A percentile compares a stretch with the other conserved stretches of the same genome.
These are phyloP conservation scores for Adrianichthys oophorus DNA, from an alignment of 2,797 vertebrate species.

Conservation along the genomic window DNA sequence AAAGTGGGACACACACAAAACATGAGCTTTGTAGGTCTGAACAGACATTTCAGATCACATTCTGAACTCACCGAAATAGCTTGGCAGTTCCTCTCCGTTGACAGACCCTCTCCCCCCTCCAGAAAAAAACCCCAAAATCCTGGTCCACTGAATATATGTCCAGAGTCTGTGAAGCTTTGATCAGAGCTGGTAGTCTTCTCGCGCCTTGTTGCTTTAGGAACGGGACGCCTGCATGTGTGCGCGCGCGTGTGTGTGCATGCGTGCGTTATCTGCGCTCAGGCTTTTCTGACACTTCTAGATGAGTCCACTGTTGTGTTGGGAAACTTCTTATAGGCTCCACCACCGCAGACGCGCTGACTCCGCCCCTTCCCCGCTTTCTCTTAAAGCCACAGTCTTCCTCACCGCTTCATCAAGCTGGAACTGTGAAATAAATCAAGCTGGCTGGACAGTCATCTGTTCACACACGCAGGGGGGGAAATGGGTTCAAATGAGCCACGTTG, in stretches of 20 bases:
- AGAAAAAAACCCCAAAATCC: constrained; percentile 16
- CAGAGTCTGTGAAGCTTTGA: not conserved
- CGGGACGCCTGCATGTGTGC: constrained; percentile 34
- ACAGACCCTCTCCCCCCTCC: constrained; percentile 8
- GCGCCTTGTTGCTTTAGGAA: constrained; percentile 45
- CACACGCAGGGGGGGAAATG: not conserved
- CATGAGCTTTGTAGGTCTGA: constrained; percentile 22
- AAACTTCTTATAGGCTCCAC: constrained; percentile 66
- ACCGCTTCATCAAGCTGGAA: not conserved
- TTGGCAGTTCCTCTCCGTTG: constrained; percentile 30
- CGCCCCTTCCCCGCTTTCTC: constrained; percentile 58
- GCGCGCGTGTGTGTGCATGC: not conserved
- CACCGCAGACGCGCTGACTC: constrained; percentile 43
- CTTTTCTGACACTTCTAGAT: constrained; percentile 55
- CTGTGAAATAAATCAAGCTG: too few species aligned
- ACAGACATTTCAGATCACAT: constrained; percentile 20
- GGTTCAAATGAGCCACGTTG: too few species aligned
- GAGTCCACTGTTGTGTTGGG: constrained; percentile 54
- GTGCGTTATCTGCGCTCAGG: constrained; percentile 9
- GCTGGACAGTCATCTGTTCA: constrained; percentile 6
- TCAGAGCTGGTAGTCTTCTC: constrained; percentile 18
- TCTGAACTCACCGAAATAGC: constrained; percentile 70
- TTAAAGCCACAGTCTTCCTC: constrained; percentile 69
- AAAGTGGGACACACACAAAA: constrained; percentile 43
- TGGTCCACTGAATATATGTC: constrained; percentile 33